Evolutionary conservation across 1,140 invertebrate species (phyloP).

Genomic region (Zaprionus nigranus): DNA sequence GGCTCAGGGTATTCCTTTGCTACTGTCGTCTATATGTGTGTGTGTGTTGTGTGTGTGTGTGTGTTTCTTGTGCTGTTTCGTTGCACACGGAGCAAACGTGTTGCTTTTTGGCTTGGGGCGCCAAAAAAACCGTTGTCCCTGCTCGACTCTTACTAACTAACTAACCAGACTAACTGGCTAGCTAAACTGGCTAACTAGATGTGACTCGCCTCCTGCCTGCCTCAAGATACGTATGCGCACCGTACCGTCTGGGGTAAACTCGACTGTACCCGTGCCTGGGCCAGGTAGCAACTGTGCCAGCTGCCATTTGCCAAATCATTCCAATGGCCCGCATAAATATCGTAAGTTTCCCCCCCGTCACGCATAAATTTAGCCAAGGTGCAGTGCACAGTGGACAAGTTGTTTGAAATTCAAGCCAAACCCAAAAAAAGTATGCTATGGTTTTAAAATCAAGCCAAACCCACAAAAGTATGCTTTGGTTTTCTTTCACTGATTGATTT

Average conservation of each 20-base stretch:
- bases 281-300: conserved; percentile 40
- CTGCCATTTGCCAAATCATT: conserved; percentile 39
- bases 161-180: conserved; percentile 33
- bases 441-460: background rate
- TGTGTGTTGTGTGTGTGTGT: conserved; percentile 3
- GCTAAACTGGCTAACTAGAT: conserved; percentile 14
- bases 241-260: conserved; percentile 24
- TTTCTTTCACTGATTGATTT: background rate
- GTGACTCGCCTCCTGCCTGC: conserved; percentile 35
- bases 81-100: conserved; percentile 78
- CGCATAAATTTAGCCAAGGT: conserved; percentile 6
- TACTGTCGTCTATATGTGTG: background rate
- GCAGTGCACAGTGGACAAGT: background rate
- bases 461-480: background rate
- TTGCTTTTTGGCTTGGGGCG: conserved; percentile 74
- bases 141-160: conserved; percentile 72
- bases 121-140: conserved; percentile 83
- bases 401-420: background rate
- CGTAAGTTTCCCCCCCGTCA: background rate
- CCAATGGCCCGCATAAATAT: conserved; percentile 44
- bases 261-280: conserved; percentile 55
- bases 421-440: background rate
- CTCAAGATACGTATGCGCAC: conserved; percentile 21
- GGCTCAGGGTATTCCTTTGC: conserved; percentile 11
- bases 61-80: conserved; percentile 45